Conservation (phyloP, 2,113 vertebrate species). For the Atherinomorus stipes region DNA sequence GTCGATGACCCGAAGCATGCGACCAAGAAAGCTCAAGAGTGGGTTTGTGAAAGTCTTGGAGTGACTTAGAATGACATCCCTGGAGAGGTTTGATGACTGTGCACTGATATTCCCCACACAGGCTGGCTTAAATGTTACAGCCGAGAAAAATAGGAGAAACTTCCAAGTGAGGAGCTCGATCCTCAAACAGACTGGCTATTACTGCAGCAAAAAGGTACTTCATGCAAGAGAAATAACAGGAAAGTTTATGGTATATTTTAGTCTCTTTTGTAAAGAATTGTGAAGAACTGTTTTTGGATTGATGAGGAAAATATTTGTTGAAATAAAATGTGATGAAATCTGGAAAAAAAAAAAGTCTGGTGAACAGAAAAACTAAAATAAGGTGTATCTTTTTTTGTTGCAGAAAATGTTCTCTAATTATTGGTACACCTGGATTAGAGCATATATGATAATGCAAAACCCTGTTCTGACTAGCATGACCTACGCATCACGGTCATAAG, state of each 20-base stretch:
- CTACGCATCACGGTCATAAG: neutral
- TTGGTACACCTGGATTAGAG: neutral
- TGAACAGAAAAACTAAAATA: neutral
- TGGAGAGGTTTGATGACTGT: neutral
- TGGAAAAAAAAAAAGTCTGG: neutral
- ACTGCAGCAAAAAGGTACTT: neutral
- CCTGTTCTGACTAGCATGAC: slow-evolving; percentile 1
- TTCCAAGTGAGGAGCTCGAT: neutral
- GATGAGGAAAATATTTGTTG: too few relatives aligned
- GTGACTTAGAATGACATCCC: neutral
- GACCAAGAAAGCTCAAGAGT: neutral
- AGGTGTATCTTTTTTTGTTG: too few relatives aligned
- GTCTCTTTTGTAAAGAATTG: too few relatives aligned
- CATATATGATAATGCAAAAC: neutral
- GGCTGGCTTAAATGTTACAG: neutral
- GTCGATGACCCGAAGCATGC: neutral
- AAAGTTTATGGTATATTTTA: neutral
- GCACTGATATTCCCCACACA: neutral
- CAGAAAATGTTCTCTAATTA: neutral
- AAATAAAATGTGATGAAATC: neutral
- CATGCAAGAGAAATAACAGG: neutral
- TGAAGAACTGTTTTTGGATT: too few relatives aligned
- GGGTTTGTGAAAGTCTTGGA: neutral
- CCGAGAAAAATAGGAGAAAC: neutral
- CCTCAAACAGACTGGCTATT: neutral